Conservation (phyloP, 53 echinoderm and acorn worm species). For the Temnopleurus reevesii region DNA sequence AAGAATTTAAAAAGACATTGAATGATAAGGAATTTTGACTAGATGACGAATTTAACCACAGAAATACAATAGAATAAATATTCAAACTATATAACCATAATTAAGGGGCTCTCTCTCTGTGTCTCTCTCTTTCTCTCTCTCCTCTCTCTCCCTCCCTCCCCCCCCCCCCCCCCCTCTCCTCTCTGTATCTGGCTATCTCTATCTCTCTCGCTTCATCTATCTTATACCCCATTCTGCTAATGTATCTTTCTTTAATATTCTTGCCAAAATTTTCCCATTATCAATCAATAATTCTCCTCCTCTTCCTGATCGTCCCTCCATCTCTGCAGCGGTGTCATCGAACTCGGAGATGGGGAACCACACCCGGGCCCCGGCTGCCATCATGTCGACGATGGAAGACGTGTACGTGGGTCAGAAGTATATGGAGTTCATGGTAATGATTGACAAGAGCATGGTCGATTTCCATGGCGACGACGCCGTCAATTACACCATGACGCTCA, state of each 20-base stretch:
- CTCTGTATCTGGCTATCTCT: no score
- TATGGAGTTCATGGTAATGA: slow-evolving; percentile 78
- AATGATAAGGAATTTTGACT: no score
- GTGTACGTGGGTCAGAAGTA: slow-evolving; percentile 75
- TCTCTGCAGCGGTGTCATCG: background rate
- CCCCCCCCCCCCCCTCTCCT: no score
- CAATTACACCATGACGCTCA: slow-evolving; percentile 74
- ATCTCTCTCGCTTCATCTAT: no score
- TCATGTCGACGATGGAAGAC: slow-evolving; percentile 25
- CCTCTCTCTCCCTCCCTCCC: background rate
- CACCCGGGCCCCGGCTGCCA: background rate
- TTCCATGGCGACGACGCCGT: slow-evolving; percentile 65
- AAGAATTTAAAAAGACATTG: no score
- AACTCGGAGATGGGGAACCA: slow-evolving; percentile 56
- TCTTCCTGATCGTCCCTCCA: background rate
- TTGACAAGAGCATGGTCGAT: slow-evolving; percentile 78
- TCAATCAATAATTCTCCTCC: no score
- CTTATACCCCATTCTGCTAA: no score
- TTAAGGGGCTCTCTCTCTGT: background rate
- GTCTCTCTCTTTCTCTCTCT: background rate
- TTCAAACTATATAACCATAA: no score
- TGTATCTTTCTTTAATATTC: no score
- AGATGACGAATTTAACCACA: no score
- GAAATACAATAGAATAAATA: no score
- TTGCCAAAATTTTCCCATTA: no score